These are phyloP conservation scores for Sturnira hondurensis DNA, from an alignment of 2,113 vertebrate genomes.

Conservation along the genomic window DNA sequence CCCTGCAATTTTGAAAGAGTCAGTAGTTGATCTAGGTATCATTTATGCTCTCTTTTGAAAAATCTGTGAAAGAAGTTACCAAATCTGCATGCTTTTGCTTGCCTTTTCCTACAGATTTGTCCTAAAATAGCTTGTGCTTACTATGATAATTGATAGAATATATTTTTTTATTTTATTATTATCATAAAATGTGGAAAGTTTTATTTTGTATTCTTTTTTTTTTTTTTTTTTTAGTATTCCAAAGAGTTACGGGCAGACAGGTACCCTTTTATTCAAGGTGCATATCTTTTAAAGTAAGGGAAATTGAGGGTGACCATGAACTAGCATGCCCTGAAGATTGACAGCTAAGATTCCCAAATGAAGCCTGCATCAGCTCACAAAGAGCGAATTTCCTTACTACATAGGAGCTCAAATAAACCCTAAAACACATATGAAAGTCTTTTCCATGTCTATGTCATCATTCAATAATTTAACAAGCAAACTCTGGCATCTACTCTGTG, in stretches of 20 bases:
- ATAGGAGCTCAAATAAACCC: neutral
- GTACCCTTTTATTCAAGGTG: neutral
- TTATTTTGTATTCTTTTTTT: neutral
- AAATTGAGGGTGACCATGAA: neutral
- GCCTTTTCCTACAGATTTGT: neutral
- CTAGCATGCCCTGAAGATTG: neutral
- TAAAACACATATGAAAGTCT: neutral
- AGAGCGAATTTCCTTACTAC: neutral
- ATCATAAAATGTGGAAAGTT: neutral
- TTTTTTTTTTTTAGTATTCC: neutral
- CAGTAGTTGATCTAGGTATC: neutral
- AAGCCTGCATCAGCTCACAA: neutral
- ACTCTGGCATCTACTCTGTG: neutral
- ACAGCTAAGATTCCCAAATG: neutral
- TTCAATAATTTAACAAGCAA: neutral
- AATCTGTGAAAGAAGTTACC: slow-evolving; percentile 21
- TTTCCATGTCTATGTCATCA: neutral
- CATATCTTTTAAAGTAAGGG: neutral
- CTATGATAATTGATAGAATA: neutral
- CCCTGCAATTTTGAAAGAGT: slow-evolving; percentile 19
- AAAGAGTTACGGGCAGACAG: neutral
- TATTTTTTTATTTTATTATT: slow-evolving; percentile 40
- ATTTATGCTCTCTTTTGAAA: slow-evolving; percentile 28
- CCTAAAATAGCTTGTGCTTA: neutral
- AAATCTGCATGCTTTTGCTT: neutral